Conservation (phyloP, 2,797 vertebrate genomes). For the Okamejei kenojei region DNA sequence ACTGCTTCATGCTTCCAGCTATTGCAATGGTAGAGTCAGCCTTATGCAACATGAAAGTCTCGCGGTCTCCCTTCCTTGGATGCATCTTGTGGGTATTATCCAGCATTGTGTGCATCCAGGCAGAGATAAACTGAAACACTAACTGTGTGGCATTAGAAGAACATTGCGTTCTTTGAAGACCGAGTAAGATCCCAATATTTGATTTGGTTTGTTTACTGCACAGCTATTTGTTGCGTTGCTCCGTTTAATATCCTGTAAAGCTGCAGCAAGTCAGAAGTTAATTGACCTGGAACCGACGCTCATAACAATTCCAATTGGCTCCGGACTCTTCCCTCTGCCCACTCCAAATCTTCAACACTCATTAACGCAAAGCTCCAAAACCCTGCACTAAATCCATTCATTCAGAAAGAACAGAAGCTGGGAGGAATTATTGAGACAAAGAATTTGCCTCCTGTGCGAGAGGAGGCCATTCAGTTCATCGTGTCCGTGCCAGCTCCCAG, state of each 20-base stretch:
- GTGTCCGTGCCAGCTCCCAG: too few relatives aligned
- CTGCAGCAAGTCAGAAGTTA: too few relatives aligned
- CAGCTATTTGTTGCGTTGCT: too few relatives aligned
- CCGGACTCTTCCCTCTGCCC: neutral
- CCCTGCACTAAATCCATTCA: neutral
- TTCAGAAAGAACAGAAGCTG: neutral
- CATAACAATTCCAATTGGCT: too few relatives aligned
- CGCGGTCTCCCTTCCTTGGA: neutral
- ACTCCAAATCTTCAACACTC: neutral
- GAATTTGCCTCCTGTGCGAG: too few relatives aligned
- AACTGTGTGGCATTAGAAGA: neutral
- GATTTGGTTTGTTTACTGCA: neutral
- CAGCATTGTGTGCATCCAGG: neutral
- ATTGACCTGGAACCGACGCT: too few relatives aligned
- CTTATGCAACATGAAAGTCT: neutral
- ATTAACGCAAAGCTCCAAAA: neutral
- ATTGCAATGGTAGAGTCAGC: neutral
- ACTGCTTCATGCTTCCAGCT: neutral
- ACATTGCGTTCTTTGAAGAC: neutral
- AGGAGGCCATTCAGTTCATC: too few relatives aligned
- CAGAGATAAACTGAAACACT: slow-evolving; percentile 4
- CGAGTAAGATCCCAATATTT: neutral
- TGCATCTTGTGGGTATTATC: neutral
- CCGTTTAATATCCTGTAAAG: too few relatives aligned
- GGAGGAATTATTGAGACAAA: neutral